Evolutionary conservation across 2,888 invertebrate genomes (phyloP), one percentile per base, ranked within the genome.

Genomic region (Adela reaumurella): DNA sequence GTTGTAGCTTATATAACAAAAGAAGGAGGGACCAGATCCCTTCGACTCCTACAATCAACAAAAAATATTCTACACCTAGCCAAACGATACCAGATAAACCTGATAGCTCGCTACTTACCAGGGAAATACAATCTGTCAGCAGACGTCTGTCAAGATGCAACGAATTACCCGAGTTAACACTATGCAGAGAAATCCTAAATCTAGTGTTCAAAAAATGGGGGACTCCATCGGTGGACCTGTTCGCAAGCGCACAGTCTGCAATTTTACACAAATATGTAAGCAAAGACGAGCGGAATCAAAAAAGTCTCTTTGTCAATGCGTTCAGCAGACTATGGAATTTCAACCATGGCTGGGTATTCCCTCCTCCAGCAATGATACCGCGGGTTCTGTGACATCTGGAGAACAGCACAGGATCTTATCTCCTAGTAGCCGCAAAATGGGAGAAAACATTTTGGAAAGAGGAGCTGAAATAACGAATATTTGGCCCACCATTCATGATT

Each of bases 371-470:
- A 20, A 50, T 60, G 17, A 55, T 57, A 2, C 54, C 56, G 17
- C 47, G 47, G 43, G 57, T 56, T 1, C 50, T 57, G n/a, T 29
- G 46, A 3, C 57, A 59, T 20, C 48, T 57, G 28, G 55, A 54
- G 45, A 18, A 43, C 17, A 54, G 58, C 8, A 46, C 46, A 41
- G 58, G 60, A 14, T 44, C 41, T 11, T 60, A 57, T 46, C 53
- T 61, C 5, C 35, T 62, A 35, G 51, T 61, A 45, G 57, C 56
- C 1, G 58, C 59, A 17, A 55, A 50, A 1, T 59, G 58, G 57
- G 49, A 53, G n/a, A 57, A 52, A 43, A 54, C 53, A 1, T 58
- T 59, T 45, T 59, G 57, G 56, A n/a, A n/a, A n/a, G n/a, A n/a
- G n/a, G n/a, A n/a, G n/a, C n/a, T n/a, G n/a, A n/a, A n/a, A n/a